Evolutionary conservation across 2,113 vertebrate genomes (phyloP), one percentile per base, ranked within the genome.

Genomic region (Trichomycterus rosablanca): DNA sequence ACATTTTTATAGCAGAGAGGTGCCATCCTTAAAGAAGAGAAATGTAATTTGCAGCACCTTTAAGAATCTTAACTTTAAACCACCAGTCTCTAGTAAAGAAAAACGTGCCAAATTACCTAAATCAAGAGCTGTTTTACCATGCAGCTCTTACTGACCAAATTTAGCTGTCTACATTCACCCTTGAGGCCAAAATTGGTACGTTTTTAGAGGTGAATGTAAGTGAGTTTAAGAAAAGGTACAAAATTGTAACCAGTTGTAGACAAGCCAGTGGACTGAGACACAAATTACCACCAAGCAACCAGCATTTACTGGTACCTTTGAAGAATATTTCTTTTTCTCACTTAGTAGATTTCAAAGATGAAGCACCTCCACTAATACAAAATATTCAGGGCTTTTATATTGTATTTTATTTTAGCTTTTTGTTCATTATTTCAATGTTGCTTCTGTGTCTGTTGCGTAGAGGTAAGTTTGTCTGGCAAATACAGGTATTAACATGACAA

Each of bases 21-120:
- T 63, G 52, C 70, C 74, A 74, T 52, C 74, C 80, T 74, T 77
- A 79, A 81, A 57, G 79, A 74, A 77, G 76, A 78, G 9, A 9
- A 32, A 4, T 32, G 34, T 74, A 73, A 35, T 14, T 43, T 28
- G 70, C 60, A 75, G 75, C n/a, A n/a, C n/a, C 73, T 68, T 78
- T 16, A 26, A 65, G 76, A 78, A 77, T 80, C 81, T 80, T 83
- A 83, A 80, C 78, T 86, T 85, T 71, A 40, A 57, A 70, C 67
- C 77, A 77, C 56, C 35, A 71, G 75, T 78, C 71, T 75, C 48
- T 74, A 65, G 68, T 67, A 77, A 78, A 83, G 7, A 24, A 81
- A 51, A 76, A 81, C 83, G 86, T 88, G 87, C 87, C 87, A 87
- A 88, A 88, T 70, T 77, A 78, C n/a, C n/a, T n/a, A n/a, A n/a